Conservation (phyloP, 2,888 invertebrate species). For the Melinaea marsaeus region DNA sequence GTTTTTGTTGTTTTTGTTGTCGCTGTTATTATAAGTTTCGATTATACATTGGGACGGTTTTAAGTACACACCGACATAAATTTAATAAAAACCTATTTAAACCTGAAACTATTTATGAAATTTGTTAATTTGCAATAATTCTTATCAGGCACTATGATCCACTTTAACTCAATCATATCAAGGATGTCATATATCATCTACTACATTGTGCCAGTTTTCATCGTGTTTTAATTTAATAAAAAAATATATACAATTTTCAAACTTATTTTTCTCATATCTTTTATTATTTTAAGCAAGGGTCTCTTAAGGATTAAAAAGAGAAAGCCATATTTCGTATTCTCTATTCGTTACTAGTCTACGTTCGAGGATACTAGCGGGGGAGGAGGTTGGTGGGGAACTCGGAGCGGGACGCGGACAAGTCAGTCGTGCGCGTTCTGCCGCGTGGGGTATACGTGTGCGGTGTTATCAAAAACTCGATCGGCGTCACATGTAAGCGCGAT, state of each 20-base stretch:
- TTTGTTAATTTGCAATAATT: no score
- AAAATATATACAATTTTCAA: neutral
- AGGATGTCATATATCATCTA: no score
- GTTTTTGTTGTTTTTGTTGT: no score
- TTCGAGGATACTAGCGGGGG: conserved; percentile 43
- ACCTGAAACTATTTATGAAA: no score
- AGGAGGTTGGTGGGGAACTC: conserved; percentile 30
- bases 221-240: no score
- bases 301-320: conserved; percentile 47
- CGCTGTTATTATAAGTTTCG: no score
- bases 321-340: conserved; percentile 42
- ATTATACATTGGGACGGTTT: no score
- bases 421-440: conserved; percentile 53
- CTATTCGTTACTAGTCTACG: conserved; percentile 53
- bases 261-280: conserved; percentile 4
- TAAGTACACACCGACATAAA: no score
- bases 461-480: conserved; percentile 42
- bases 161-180: no score
- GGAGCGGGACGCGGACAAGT: conserved; percentile 34
- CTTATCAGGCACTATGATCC: no score
- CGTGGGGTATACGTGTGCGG: conserved; percentile 43
- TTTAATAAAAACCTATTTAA: no score
- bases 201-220: neutral
- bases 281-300: no score
- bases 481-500: conserved; percentile 78